Conservation (phyloP, 2,113 vertebrate species). For the Dendrocopos noguchii region DNA sequence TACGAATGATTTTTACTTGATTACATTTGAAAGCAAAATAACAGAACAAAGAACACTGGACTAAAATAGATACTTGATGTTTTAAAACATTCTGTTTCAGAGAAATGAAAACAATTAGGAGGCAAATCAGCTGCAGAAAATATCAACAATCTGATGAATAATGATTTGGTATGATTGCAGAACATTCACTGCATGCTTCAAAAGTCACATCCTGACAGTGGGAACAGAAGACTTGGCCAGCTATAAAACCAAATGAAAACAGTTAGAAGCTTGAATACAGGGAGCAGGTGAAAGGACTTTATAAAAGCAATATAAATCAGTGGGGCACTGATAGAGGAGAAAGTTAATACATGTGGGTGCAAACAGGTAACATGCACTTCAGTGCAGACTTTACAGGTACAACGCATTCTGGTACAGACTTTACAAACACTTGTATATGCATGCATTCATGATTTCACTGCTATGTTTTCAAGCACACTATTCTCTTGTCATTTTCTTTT, state of each 20-base stretch:
- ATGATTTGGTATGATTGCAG: background rate
- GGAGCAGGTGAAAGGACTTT: background rate
- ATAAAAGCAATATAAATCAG: background rate
- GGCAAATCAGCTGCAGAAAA: conserved; percentile 1
- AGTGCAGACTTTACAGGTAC: background rate
- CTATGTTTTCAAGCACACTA: background rate
- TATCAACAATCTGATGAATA: background rate
- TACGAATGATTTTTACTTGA: conserved; percentile 3
- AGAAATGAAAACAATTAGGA: conserved; percentile 21
- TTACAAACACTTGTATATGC: background rate
- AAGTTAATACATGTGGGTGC: background rate
- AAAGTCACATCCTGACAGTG: background rate
- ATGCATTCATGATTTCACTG: background rate
- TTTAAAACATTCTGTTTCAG: conserved; percentile 21
- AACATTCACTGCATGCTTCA: background rate
- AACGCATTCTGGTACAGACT: background rate
- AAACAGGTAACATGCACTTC: background rate
- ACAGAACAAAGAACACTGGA: background rate
- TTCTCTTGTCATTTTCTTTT: background rate
- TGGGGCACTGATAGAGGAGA: background rate
- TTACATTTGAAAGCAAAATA: conserved; percentile 13
- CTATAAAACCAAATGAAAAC: background rate
- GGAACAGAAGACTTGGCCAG: background rate
- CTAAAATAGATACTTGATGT: background rate
- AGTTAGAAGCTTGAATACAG: background rate